Base-by-base conservation (phyloP, 2,113 vertebrate genomes). In the Spermophilus dauricus region DNA sequence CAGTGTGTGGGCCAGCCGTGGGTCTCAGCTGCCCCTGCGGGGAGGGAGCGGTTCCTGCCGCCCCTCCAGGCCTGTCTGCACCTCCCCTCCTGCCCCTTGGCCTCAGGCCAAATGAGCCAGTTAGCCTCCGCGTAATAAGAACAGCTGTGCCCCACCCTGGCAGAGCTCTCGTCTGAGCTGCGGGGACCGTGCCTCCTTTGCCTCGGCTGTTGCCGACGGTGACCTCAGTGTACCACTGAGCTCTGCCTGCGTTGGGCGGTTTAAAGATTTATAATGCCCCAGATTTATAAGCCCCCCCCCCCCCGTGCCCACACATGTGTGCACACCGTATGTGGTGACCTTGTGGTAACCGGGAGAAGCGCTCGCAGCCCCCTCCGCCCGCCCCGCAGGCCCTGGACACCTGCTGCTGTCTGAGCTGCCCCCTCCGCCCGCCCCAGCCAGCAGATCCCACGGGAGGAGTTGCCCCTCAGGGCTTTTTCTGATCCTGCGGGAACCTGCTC, bases 1-100 rank as follows among this genome's bases (percentile, higher is more conserved):
- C 51, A 53, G 86, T 32, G 22, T 7, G 0, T 17, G 53, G 16
- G 72, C 42, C 20, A 32, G 42, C 39, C 20, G 1, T 6, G 63
- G 61, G 39, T 13, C 28, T 4, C 67, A 2, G n/a, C 13, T 1
- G 12, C 32, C 70, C 37, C 26, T 1, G 8, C 10, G 18, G 2
- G 26, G 16, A 30, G 85, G 0, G 85, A 10, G 51, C 51, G 3
- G 51, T 53, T 18, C 34, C 42, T 2, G 17, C 30, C 3, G 0
- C 42, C 22, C 48, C 48, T 16, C 32, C 70, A 17, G 37, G 10
- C 24, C 56, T 7, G 18, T 34, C 28, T 14, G 28, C 5, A 18
- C 72, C 24, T 16, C 58, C 58, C 48, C 42, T 61, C 88, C 37
- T 18, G 78, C 11, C 10, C 30, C 53, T 17, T 37, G 56, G 80